A percentile compares a stretch with the other conserved stretches of the same genome.
phyloP scores from a whole-genome alignment of 2,797 vertebrate species.

The Oreochromis mossambicus region DNA sequence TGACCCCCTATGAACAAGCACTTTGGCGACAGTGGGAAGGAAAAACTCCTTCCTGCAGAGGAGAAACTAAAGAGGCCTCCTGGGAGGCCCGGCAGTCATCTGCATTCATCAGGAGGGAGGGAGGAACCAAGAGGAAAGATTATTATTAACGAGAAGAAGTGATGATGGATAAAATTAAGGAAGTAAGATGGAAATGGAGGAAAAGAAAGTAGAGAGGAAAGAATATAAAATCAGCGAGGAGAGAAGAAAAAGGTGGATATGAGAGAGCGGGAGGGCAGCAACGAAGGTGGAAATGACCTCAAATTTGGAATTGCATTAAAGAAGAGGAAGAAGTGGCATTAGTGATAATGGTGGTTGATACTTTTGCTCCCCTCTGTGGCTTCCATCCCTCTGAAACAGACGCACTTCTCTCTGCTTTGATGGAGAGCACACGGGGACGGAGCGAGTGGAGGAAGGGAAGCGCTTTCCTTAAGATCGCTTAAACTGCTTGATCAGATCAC shows the following conservation, averaged over 20 bases:
- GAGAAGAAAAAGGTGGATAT: fast-evolving
- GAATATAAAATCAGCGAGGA: background rate
- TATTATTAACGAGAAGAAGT: background rate
- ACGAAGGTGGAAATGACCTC: background rate
- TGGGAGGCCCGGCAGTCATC: background rate
- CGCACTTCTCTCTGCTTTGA: background rate
- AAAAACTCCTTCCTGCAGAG: background rate
- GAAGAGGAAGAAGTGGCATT: background rate
- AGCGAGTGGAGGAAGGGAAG: background rate
- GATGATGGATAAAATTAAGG: background rate
- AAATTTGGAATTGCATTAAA: background rate
- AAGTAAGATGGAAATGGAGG: background rate
- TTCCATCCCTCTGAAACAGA: background rate
- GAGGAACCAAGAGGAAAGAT: background rate
- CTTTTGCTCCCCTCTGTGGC: background rate
- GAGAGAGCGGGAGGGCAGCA: background rate
- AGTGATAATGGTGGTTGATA: background rate
- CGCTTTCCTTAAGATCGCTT: background rate
- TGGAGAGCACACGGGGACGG: background rate
- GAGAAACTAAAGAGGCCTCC: background rate
- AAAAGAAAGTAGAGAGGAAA: background rate
- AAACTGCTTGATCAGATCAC: background rate
- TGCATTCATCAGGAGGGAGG: background rate
- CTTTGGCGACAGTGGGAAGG: background rate
- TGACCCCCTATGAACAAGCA: fast-evolving